Evolutionary conservation across 2,113 vertebrate genomes (phyloP).

Genomic region (Myrmophylax atrothorax): DNA sequence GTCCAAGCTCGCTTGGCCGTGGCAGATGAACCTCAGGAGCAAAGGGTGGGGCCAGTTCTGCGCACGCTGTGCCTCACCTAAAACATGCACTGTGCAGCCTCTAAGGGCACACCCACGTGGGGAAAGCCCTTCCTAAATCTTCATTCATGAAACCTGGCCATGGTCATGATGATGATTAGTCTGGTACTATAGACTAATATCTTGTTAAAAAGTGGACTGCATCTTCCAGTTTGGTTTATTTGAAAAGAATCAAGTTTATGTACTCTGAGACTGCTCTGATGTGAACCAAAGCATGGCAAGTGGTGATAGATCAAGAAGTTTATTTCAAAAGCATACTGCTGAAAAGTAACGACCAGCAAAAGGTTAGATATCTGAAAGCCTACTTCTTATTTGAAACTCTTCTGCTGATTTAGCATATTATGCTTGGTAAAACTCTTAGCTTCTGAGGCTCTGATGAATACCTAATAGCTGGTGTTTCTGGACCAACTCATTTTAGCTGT

Average conservation of each 20-base stretch:
- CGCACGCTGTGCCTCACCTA: too few relatives aligned
- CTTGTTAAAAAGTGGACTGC: not conserved
- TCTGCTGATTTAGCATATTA: not conserved
- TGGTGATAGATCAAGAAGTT: not conserved
- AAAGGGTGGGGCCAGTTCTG: too few relatives aligned
- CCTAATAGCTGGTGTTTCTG: not conserved
- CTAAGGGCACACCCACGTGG: too few relatives aligned
- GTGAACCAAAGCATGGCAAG: not conserved
- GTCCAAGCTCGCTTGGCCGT: too few relatives aligned
- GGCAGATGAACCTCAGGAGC: too few relatives aligned
- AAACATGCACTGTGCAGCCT: too few relatives aligned
- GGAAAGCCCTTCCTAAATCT: too few relatives aligned
- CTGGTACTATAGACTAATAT: not conserved
- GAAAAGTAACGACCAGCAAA: not conserved
- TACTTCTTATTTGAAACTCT: not conserved
- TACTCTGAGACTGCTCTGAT: not conserved
- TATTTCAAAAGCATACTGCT: not conserved
- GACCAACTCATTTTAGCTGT: not conserved
- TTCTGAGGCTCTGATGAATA: not conserved
- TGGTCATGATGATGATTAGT: not conserved
- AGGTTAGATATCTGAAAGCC: not conserved
- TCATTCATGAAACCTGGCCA: too few relatives aligned
- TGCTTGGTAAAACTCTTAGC: not conserved
- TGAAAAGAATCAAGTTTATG: not conserved
- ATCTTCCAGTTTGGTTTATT: not conserved